Evolutionary conservation across 1,140 invertebrate species (phyloP).

Genomic region (Chironomus tepperi): DNA sequence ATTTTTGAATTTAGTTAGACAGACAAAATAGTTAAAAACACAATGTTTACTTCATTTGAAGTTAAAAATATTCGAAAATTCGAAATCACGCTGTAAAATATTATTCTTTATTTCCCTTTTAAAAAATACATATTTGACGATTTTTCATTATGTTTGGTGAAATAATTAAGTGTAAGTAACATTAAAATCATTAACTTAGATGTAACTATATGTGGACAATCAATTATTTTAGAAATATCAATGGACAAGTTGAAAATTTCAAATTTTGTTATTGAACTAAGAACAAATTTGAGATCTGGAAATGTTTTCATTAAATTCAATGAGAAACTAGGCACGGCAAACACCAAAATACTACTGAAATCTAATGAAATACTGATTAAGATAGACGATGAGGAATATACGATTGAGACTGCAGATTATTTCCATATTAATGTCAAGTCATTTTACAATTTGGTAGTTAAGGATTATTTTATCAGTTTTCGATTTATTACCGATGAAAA

Average conservation of each 20-base stretch:
- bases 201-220: no score
- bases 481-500: background rate
- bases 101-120: no score
- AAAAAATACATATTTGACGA: no score
- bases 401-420: background rate
- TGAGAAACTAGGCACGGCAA: background rate
- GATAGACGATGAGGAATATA: background rate
- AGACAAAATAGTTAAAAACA: no score
- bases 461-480: background rate
- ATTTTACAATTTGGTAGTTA: background rate
- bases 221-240: background rate
- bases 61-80: no score
- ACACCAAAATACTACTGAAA: background rate
- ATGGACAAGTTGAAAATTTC: background rate
- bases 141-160: no score
- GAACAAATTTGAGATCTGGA: background rate
- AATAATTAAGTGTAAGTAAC: no score
- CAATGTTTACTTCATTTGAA: no score
- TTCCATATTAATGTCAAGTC: background rate
- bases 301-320: conserved; percentile 2
- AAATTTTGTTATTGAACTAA: background rate
- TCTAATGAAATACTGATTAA: background rate
- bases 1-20: no score
- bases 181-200: no score
- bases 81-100: no score